Evolutionary conservation across 2,797 vertebrate species (phyloP).

Genomic region (Amazonetta brasiliensis): DNA sequence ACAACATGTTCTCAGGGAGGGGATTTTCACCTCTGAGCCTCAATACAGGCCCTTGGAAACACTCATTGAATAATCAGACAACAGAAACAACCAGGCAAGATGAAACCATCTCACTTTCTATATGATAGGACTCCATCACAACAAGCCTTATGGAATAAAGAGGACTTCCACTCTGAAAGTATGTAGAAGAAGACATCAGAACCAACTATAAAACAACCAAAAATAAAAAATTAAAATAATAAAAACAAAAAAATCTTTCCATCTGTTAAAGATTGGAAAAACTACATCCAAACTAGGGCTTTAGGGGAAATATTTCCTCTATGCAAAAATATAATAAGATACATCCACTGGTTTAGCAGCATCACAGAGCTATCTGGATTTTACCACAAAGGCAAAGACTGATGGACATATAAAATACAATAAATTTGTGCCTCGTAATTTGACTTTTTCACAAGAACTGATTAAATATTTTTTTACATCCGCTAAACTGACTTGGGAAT

Average conservation of each 20-base stretch:
- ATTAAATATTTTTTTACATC: neutral
- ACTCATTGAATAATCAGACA: neutral
- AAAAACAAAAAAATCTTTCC: neutral
- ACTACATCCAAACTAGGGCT: neutral
- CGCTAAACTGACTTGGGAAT: neutral
- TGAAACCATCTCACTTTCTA: neutral
- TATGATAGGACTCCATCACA: neutral
- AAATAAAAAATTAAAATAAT: neutral
- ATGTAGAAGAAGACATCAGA: neutral
- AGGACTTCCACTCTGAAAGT: fast-evolving
- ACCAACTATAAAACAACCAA: neutral
- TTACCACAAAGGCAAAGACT: neutral
- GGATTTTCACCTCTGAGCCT: neutral
- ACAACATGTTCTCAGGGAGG: neutral
- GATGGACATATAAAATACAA: neutral
- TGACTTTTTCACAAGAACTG: neutral
- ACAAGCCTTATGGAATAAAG: neutral
- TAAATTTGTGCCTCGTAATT: neutral
- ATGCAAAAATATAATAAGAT: neutral
- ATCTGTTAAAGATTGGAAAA: neutral
- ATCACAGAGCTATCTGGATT: neutral
- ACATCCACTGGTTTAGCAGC: neutral
- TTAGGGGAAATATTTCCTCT: neutral
- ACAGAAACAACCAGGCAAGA: neutral
- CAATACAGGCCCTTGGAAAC: neutral